Conservation (phyloP, 2,888 invertebrate genomes). For the Nomada ruficornis region DNA sequence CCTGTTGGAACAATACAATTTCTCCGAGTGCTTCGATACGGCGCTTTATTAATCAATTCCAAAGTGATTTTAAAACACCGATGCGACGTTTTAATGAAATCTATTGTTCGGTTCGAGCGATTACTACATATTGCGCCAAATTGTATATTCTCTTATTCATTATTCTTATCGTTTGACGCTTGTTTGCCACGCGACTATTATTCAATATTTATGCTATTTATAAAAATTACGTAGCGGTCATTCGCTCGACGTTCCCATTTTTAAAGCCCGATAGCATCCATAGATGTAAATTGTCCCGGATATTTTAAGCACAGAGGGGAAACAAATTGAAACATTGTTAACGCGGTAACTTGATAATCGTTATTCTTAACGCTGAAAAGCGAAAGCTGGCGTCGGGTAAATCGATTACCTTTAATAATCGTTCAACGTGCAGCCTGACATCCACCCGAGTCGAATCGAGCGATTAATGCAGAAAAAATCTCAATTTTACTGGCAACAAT, state of each 20-base stretch:
- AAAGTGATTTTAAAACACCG: background rate
- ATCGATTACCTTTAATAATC: conserved; percentile 29
- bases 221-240: background rate
- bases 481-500: background rate
- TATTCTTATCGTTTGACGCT: background rate
- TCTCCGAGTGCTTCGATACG: background rate
- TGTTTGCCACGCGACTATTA: background rate
- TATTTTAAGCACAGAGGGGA: background rate
- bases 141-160: background rate
- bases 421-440: background rate
- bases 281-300: background rate
- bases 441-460: conserved; percentile 11
- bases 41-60: background rate
- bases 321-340: conserved; percentile 22
- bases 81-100: background rate
- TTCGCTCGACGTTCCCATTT: background rate
- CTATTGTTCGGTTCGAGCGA: background rate
- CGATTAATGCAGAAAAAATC: conserved; percentile 18
- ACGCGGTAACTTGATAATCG: background rate
- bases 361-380: conserved; percentile 20
- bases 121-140: background rate
- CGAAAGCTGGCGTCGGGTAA: conserved; percentile 15
- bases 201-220: background rate
- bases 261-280: background rate
- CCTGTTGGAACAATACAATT: background rate